Evolutionary conservation across 2,113 vertebrate species (phyloP), one percentile per base, ranked within the genome.

Genomic region (Diadophis punctatus): DNA sequence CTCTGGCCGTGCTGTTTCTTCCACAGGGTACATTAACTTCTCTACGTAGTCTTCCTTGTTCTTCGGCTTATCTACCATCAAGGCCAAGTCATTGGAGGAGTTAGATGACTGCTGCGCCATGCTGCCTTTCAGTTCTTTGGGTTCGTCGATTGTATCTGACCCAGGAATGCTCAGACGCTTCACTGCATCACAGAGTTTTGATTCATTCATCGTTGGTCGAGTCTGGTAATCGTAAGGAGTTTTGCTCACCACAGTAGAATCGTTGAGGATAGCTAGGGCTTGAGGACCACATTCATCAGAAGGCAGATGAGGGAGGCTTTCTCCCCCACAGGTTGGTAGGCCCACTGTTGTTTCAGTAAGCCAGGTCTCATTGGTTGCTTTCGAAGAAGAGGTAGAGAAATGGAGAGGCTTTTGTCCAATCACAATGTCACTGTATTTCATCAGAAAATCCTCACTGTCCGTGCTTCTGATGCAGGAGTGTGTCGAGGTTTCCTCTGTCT

Each of bases 381-480:
- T 27, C 23, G 92, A 90, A 93, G 93, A 84, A 48, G 63, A 87
- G 27, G 55, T 90, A 89, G 96, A 95, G 39, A 91, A 93, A 89
- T 98, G 97, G 63, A 98, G 92, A 1, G 95, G 97, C 49, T 96
- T 95, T 89, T 95, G 97, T 53, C 96, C 96, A 89, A 99, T 97
- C 90, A 97, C 94, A 58, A 99, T 97, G 96, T 98, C 98, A 8
- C 98, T 98, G 55, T 98, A 99, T 58, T 92, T 86, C 22, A 52
- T 95, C 74, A 97, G 90, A 94, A 97, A 97, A 90, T 97, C 97
- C 58, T 97, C 96, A 0, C 96, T 97, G 87, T 97, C 95, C 0
- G 86, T 96, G 93, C 43, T 2, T 88, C 92, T 96, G 90, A 94
- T 94, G 0, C 48, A 52, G 8, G 10, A 48, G 7, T 0, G 20